These are phyloP conservation scores for Anarsia innoxiella DNA, from an alignment of 2,888 invertebrate species.

Conservation along the genomic window DNA sequence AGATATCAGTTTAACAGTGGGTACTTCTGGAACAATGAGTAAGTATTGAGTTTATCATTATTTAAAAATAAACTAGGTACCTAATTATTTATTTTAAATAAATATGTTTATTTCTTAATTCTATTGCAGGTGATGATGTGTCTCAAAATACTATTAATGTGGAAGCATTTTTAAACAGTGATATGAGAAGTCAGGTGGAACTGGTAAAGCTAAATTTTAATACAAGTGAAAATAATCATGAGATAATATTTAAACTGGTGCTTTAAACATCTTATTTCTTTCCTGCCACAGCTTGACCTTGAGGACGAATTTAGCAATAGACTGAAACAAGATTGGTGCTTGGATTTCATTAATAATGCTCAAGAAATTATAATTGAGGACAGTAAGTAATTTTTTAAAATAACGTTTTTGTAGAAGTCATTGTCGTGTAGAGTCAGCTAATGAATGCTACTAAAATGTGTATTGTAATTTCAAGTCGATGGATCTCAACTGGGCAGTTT, in stretches of 20 bases:
- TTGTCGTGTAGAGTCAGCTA: too few relatives aligned
- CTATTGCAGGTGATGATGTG: conserved; percentile 30
- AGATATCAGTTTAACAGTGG: too few relatives aligned
- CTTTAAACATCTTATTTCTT: conserved; percentile 4
- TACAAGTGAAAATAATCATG: too few relatives aligned
- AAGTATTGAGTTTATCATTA: too few relatives aligned
- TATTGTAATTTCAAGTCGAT: conserved; percentile 34
- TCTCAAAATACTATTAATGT: conserved; percentile 36
- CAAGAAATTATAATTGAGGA: conserved; percentile 35
- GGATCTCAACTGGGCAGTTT: conserved; percentile 23
- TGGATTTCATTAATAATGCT: conserved; percentile 35
- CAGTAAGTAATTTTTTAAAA: conserved; percentile 46
- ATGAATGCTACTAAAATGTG: too few relatives aligned
- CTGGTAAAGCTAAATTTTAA: not conserved
- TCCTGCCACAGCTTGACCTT: conserved; percentile 18
- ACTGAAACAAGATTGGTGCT: conserved; percentile 36
- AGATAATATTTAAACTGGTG: not conserved
- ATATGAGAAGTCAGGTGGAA: conserved; percentile 30
- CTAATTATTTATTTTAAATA: too few relatives aligned
- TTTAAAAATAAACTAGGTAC: too few relatives aligned
- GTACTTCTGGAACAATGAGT: too few relatives aligned
- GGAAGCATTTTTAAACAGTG: conserved; percentile 46
- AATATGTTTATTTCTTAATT: too few relatives aligned
- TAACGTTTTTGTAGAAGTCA: conserved; percentile 1
- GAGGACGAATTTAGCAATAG: conserved; percentile 15